Evolutionary conservation across 2,888 invertebrate genomes (phyloP), one percentile per base, ranked within the genome.

Genomic region (Lasioglossum morio): DNA sequence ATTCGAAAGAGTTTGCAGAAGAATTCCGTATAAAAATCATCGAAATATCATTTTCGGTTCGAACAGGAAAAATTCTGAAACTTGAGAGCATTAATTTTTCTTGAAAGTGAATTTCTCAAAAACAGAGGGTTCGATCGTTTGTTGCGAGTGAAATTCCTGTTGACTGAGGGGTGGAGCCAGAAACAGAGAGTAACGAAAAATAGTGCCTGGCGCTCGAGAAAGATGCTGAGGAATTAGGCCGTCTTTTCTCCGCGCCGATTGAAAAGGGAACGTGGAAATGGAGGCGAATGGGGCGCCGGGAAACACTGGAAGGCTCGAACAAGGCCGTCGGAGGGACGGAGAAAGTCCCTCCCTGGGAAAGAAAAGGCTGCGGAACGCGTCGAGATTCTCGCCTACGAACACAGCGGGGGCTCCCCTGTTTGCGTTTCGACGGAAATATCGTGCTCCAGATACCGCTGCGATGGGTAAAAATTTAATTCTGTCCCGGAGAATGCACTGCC

Each of bases 391-490:
- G n/a, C 37, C 74, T 79, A 4, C 69, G 37, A 48, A 78, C 63
- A 46, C 48, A 12, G n/a, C 12, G 30, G n/a, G 19, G 46, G 27
- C 12, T 60, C 23, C 57, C 60, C 70, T 60, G 63, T 76, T 81
- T 80, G 72, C 75, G 2, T 66, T 63, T 34, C 72, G 27, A 53
- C 63, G 46, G 40, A 82, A 75, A 57, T 70, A 79, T 37, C 27
- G 23, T 46, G 70, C 75, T 53, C 63, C 72, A 75, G 74, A 75
- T 75, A 77, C 76, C 37, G 69, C 23, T 16, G 14, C n/a, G n/a
- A 12, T 16, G 46, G 16, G n/a, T 72, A 75, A 83, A 83, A 80
- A 83, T 76, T 75, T 63, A 66, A 69, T 77, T 84, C 63, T 30
- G 40, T 77, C 46, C 57, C 16, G 27, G 40, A 34, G 23, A 76